phyloP scores from a whole-genome alignment of 23 tunicate genomes.

The Ascidia mentula region DNA sequence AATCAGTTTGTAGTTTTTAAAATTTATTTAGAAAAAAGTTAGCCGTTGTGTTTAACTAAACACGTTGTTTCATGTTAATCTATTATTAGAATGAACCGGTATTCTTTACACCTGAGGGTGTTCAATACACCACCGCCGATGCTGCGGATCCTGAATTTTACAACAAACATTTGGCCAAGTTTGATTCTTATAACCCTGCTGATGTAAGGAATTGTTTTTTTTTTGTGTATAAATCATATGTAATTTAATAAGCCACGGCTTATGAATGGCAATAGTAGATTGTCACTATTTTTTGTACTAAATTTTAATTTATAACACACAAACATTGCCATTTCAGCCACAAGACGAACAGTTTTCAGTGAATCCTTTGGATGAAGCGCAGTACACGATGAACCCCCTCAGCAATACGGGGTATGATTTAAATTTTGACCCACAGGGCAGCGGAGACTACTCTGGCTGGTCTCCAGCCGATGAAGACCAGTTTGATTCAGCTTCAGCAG shows the following conservation, averaged over 20 bases:
- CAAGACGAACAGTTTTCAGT: background rate
- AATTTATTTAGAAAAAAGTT: background rate
- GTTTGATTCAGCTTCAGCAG: slow-evolving; percentile 5
- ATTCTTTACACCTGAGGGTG: slow-evolving; percentile 67
- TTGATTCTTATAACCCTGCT: background rate
- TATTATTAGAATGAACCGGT: slow-evolving; percentile 53
- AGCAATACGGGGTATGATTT: too few relatives aligned
- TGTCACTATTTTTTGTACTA: too few relatives aligned
- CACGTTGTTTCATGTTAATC: too few relatives aligned
- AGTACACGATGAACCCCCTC: background rate
- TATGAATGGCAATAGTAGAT: too few relatives aligned
- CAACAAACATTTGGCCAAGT: slow-evolving; percentile 41
- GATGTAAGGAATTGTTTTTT: background rate
- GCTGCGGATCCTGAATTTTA: slow-evolving; percentile 77
- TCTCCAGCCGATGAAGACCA: slow-evolving; percentile 37
- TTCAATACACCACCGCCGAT: slow-evolving; percentile 81
- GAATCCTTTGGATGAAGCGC: background rate
- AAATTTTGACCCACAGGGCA: background rate
- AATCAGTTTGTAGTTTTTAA: too few relatives aligned
- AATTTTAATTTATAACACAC: too few relatives aligned
- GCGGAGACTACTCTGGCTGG: slow-evolving; percentile 15
- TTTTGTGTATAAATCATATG: too few relatives aligned
- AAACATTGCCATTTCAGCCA: background rate
- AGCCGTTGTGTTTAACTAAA: too few relatives aligned
- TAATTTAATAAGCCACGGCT: too few relatives aligned